Conservation (phyloP, 2,888 invertebrate genomes). For the Amiota minor region DNA sequence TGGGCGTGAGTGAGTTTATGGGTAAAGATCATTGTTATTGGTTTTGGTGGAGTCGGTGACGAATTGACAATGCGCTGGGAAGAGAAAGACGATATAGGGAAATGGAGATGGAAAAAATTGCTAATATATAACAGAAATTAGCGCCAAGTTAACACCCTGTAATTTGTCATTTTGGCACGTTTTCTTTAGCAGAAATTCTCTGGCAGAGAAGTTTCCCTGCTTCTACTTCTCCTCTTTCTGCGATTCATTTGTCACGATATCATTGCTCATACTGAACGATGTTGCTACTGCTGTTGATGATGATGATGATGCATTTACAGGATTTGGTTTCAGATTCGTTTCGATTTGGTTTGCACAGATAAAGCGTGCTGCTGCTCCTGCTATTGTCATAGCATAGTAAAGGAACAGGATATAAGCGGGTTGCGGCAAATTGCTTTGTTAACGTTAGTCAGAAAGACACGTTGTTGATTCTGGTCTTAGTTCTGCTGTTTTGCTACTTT, state of each 20-base stretch:
- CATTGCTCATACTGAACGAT: not conserved
- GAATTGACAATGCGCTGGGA: no score
- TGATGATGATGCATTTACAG: not conserved
- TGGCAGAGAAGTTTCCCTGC: conserved; percentile 13
- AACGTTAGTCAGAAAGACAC: not conserved
- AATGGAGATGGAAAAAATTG: conserved; percentile 37
- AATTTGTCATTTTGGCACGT: conserved; percentile 72
- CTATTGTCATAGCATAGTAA: no score
- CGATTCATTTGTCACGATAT: not conserved
- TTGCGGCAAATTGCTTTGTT: not conserved
- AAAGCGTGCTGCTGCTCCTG: not conserved
- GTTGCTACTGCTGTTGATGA: not conserved
- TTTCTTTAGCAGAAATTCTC: conserved; percentile 24
- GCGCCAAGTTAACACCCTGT: conserved; percentile 67
- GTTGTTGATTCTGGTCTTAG: not conserved
- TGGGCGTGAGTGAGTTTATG: not conserved
- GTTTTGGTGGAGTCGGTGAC: no score
- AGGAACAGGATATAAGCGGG: no score
- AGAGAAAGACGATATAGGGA: no score
- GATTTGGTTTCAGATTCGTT: conserved; percentile 16
- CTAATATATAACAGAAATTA: conserved; percentile 52
- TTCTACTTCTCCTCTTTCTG: conserved; percentile 10
- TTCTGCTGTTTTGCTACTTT: not conserved
- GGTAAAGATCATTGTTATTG: no score
- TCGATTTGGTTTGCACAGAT: conserved; percentile 1